Base-by-base conservation (phyloP, 2,888 invertebrate species). In the Lingula anatina region DNA sequence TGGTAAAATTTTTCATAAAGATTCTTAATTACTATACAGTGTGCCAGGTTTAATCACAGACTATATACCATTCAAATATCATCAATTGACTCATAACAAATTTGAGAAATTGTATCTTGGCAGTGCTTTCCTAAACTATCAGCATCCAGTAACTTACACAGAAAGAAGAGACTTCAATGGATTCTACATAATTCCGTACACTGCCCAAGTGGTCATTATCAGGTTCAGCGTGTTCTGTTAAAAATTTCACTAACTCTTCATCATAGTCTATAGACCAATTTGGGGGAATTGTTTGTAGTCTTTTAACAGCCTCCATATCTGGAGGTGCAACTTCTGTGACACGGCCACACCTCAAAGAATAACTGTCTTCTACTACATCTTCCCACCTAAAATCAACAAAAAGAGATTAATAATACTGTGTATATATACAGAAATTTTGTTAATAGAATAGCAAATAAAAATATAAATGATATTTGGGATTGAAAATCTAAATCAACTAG, bases 191-290 rank as follows among this genome's bases (percentile, higher is more conserved):
- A 46, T 68, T 66, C 47, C 68, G 68, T 23, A 75, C 65, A 44
- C 60, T 67, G 25, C 75, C 75, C 18, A 74, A 57, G 26, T 69
- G 63, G 40, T 70, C 67, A 54, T 67, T 66, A 44, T 70, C 69
- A 21, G 62, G 62, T 20, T 68, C 65, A 15, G 67, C 53, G 46
- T 68, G 63, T 49, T 66, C 65, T 2, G 67, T 62, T 57, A 75
- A 68, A 37, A 75, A 62, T 38, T 66, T 61, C 0, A 70, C 71
- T 18, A 75, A 57, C 15, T 69, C 66, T 46, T 71, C 74, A 55
- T 75, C 75, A 51, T 70, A 65, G 27, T 72, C 70, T 50, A 71
- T 50, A 7, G 65, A 59, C 75, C 75, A 75, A 47, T 57, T 62
- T 26, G 57, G 50, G 1, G 70, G 71, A 4, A 66, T 36, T 4